Percentiles rank a stretch among this genome's conserved stretches.
Conservation (phyloP, 2,797 vertebrate species). For the Sebastes oblongus region DNA sequence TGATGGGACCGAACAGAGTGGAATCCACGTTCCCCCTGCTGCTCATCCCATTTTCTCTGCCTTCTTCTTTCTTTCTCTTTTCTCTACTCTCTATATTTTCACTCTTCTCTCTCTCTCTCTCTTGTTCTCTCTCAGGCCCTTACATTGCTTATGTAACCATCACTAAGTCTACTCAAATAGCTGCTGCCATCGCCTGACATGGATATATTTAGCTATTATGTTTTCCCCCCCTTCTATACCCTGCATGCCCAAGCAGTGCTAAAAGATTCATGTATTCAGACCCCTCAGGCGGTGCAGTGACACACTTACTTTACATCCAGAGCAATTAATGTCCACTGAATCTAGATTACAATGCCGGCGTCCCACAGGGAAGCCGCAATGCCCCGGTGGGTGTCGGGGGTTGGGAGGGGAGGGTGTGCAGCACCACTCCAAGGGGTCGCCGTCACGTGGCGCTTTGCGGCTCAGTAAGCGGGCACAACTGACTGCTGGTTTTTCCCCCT, state of each 20-base stretch:
- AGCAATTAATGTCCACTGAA: constrained; percentile 92
- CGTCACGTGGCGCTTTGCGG: constrained; percentile 33
- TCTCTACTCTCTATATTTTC: background rate
- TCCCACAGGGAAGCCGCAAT: constrained; percentile 69
- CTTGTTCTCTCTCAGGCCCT: constrained; percentile 42
- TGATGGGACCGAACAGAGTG: constrained; percentile 20
- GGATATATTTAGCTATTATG: constrained; percentile 80
- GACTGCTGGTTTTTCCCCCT: constrained; percentile 45
- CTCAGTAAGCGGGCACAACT: constrained; percentile 51
- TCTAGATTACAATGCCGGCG: constrained; percentile 83
- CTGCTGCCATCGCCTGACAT: constrained; percentile 69
- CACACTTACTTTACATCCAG: constrained; percentile 93
- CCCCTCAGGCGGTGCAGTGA: constrained; percentile 86
- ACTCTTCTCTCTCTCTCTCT: background rate
- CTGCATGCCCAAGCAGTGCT: constrained; percentile 87
- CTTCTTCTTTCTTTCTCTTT: background rate
- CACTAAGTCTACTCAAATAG: constrained; percentile 73
- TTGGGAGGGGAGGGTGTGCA: background rate
- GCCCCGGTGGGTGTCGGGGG: constrained; percentile 31
- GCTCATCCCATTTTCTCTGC: constrained; percentile 13
- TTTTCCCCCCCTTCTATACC: constrained; percentile 33
- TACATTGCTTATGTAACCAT: constrained; percentile 71
- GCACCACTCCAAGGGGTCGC: constrained; percentile 27
- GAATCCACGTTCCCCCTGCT: constrained; percentile 8
- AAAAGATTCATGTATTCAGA: constrained; percentile 89